Conservation (phyloP, 2,113 vertebrate genomes). For the Toxostoma redivivum region DNA sequence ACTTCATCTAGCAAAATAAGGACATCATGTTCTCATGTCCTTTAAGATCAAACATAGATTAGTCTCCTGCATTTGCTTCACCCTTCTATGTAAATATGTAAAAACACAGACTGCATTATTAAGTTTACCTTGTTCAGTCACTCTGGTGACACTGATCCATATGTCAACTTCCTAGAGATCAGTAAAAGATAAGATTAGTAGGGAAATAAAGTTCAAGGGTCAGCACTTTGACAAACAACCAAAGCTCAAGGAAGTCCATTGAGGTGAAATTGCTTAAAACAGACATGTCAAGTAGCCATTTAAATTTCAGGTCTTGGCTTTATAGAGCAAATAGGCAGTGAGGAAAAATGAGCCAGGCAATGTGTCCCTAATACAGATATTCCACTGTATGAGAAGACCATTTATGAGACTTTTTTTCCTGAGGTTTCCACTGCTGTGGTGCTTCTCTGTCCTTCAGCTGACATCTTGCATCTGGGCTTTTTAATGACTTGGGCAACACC, state of each 20-base stretch:
- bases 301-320: background rate
- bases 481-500: background rate
- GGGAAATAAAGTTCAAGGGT: constrained; percentile 29
- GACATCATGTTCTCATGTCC: background rate
- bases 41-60: constrained; percentile 12
- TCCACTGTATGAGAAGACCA: background rate
- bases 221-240: background rate
- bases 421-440: background rate
- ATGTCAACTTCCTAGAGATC: background rate
- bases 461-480: background rate
- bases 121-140: constrained; percentile 1
- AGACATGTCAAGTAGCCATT: background rate
- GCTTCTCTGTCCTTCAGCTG: background rate
- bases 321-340: background rate
- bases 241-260: background rate
- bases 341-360: background rate
- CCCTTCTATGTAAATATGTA: constrained; percentile 19
- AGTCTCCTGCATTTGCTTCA: constrained; percentile 4
- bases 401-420: background rate
- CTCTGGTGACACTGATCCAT: constrained; percentile 11
- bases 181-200: constrained; percentile 23
- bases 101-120: constrained; percentile 35
- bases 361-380: background rate
- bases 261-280: constrained; percentile 11
- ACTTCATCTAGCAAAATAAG: background rate